Conservation (phyloP, 1,140 invertebrate genomes). For the Adoxophyes honmai region DNA sequence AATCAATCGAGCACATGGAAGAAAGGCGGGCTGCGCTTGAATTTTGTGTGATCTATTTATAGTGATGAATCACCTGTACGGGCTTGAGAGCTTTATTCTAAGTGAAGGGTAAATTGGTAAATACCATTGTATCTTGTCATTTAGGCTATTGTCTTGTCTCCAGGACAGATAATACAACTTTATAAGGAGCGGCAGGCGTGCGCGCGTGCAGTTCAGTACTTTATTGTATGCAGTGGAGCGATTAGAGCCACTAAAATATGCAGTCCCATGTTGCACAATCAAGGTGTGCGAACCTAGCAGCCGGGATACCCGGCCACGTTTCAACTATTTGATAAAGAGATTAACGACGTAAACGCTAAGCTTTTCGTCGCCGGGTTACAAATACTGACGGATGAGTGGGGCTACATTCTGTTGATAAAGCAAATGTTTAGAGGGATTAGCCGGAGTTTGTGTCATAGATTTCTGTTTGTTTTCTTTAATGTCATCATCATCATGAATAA, state of each 20-base stretch:
- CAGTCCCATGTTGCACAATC: constrained; percentile 42
- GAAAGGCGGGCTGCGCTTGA: background rate
- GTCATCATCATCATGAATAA: too few species aligned
- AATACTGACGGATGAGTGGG: constrained; percentile 2
- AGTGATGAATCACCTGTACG: too few species aligned
- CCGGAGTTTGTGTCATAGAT: background rate
- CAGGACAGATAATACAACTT: constrained; percentile 20
- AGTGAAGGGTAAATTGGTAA: too few species aligned
- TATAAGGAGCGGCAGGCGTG: constrained; percentile 22
- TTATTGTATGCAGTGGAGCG: background rate
- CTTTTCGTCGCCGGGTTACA: constrained; percentile 6
- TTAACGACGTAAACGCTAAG: constrained; percentile 29
- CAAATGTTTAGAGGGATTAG: constrained; percentile 9
- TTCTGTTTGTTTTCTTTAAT: background rate
- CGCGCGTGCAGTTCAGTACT: background rate
- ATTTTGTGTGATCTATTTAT: background rate
- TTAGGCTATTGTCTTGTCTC: constrained; percentile 34
- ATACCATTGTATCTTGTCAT: constrained; percentile 18
- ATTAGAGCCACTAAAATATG: constrained; percentile 29
- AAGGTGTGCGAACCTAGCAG: too few species aligned
- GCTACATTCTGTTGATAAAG: constrained; percentile 4
- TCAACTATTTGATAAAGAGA: constrained; percentile 44
- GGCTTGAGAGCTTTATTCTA: too few species aligned
- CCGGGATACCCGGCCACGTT: constrained; percentile 31
- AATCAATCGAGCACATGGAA: background rate